phyloP scores from a whole-genome alignment of 2,113 vertebrate genomes.

The Saguinus midas region DNA sequence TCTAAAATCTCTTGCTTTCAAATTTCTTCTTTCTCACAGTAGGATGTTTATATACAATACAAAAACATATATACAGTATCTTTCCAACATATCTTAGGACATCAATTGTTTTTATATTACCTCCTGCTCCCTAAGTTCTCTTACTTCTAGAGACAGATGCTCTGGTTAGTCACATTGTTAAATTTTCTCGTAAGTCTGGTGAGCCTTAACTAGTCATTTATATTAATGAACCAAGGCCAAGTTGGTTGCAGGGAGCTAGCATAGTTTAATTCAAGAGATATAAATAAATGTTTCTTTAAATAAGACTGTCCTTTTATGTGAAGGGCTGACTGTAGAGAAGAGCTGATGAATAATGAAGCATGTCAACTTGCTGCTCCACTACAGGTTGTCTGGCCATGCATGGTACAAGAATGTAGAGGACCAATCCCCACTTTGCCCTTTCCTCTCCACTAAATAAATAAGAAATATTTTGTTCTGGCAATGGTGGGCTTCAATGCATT shows the following conservation, averaged over 20 bases:
- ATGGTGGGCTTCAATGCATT: neutral
- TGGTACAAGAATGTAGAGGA: neutral
- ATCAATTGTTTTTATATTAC: neutral
- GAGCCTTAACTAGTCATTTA: neutral
- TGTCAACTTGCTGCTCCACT: neutral
- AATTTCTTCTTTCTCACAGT: slow-evolving; percentile 6
- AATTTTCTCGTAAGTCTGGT: neutral
- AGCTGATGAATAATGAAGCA: neutral
- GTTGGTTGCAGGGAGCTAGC: neutral
- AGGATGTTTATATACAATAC: neutral
- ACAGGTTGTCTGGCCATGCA: neutral
- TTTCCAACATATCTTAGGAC: neutral
- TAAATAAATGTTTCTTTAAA: neutral
- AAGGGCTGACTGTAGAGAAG: neutral
- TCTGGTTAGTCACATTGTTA: neutral
- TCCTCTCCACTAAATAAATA: neutral
- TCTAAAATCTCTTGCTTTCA: neutral
- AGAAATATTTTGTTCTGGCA: neutral
- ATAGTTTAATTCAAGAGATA: neutral
- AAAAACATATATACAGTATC: neutral
- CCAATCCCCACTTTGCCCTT: neutral
- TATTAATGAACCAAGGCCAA: neutral
- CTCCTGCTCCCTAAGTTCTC: neutral
- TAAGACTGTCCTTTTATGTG: neutral
- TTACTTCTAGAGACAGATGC: slow-evolving; percentile 16